Evolutionary conservation across 2,113 vertebrate genomes (phyloP).

Genomic region (Pelobates fuscus): DNA sequence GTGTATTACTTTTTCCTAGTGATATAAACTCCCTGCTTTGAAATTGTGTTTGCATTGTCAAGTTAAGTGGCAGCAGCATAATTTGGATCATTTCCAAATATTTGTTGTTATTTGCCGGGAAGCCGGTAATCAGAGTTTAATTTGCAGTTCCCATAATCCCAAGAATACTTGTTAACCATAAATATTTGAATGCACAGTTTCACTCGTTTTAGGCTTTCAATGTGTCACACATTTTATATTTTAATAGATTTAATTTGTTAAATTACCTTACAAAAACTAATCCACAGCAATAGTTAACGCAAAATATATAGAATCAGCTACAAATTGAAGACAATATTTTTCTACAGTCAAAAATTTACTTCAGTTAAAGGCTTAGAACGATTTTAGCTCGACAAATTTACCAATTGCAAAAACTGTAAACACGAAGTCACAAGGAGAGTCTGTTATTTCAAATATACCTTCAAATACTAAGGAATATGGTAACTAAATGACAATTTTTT

Average conservation of each 20-base stretch:
- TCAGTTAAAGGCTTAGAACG: too few relatives aligned
- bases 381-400: too few relatives aligned
- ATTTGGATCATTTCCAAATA: constrained; percentile 72
- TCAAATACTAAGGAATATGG: too few relatives aligned
- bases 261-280: constrained; percentile 62
- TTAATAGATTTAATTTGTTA: constrained; percentile 75
- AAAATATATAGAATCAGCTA: too few relatives aligned
- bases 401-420: too few relatives aligned
- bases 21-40: constrained; percentile 15
- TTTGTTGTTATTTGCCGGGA: constrained; percentile 73
- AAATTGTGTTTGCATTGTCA: constrained; percentile 71
- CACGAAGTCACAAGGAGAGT: too few relatives aligned
- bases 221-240: constrained; percentile 72
- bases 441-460: too few relatives aligned
- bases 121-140: constrained; percentile 58
- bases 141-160: constrained; percentile 74
- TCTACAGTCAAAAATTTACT: too few relatives aligned
- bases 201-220: constrained; percentile 71
- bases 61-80: constrained; percentile 72
- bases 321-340: too few relatives aligned
- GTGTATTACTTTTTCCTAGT: too few relatives aligned
- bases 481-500: too few relatives aligned
- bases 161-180: constrained; percentile 71
- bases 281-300: constrained; percentile 34
- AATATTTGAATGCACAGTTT: constrained; percentile 66